phyloP scores from a whole-genome alignment of 2,113 vertebrate genomes.

The Phrynosoma blainvillii region DNA sequence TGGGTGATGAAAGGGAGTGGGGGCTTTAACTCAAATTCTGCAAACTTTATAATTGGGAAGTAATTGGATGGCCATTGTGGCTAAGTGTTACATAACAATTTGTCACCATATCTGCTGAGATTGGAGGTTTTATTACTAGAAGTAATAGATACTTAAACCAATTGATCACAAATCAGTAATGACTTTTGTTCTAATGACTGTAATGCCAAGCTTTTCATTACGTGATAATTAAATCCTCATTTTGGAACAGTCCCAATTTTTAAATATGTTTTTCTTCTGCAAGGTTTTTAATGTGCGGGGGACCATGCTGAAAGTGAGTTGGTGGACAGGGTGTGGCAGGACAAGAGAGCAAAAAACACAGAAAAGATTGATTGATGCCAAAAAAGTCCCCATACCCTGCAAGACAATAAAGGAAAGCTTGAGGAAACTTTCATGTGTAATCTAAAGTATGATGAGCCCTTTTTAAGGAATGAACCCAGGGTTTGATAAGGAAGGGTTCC shows the following conservation, averaged over 20 bases:
- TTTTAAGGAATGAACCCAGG: too few relatives aligned
- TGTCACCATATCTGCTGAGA: neutral
- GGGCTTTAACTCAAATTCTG: neutral
- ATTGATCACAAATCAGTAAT: conserved; percentile 8
- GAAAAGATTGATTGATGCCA: neutral
- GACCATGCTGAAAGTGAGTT: too few relatives aligned
- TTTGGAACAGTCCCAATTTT: neutral
- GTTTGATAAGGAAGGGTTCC: too few relatives aligned
- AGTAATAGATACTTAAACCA: conserved; percentile 11
- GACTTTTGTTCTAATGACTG: conserved; percentile 11
- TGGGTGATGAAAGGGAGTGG: neutral
- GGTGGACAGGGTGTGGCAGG: too few relatives aligned
- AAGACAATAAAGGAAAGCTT: too few relatives aligned
- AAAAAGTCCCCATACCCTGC: too few relatives aligned
- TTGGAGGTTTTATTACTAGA: conserved; percentile 25
- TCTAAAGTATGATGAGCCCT: too few relatives aligned
- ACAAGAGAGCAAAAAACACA: neutral
- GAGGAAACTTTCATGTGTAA: too few relatives aligned
- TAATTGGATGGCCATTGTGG: rapidly evolving
- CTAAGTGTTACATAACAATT: neutral
- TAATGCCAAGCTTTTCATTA: neutral
- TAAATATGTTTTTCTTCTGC: neutral
- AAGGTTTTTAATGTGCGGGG: neutral
- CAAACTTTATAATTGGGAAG: conserved; percentile 36
- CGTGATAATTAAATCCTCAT: neutral